Base-by-base conservation (phyloP, 2,113 vertebrate genomes). In the Cardinalis cardinalis region DNA sequence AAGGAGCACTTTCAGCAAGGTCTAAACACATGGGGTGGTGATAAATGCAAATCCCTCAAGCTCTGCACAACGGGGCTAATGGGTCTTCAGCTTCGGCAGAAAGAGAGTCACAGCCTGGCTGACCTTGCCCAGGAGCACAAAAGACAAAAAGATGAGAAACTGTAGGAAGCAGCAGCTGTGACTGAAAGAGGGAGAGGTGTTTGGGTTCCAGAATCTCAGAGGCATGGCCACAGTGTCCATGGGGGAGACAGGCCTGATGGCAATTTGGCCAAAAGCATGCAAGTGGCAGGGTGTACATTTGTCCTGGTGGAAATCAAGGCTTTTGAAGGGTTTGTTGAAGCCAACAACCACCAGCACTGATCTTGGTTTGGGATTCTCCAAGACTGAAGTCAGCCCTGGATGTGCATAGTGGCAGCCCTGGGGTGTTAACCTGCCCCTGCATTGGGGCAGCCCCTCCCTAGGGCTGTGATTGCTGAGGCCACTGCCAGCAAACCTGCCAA, bases 1-100 rank as follows among this genome's bases (percentile, higher is more conserved):
- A 94, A 94, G 83, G 48, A 95, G 32, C 49, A 13, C 43, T 85
- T 92, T 72, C 76, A 64, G 59, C 68, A 53, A 74, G 38, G 55
- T 83, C 79, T 89, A 38, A 83, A 76, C 51, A 66, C 72, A 38
- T 0, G 3, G 38, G 43, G 21, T 31, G 40, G 75, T 85, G 93
- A 89, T 83, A 80, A 92, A 94, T 89, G 88, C 75, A 94, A 85
- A 92, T 93, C 91, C 89, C 51, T 64, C 4, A 8, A 48, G 71
- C 71, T 70, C 88, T 58, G 71, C 65, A 43, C 75, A 32, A n/a
- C 1, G 2, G 59, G 38, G 46, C 70, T 84, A 74, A 76, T 64
- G 74, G 58, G 44, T 36, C 74, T 87, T 82, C 71, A 72, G 55
- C 55, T 82, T 41, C 41, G 14, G 70, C 63, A 69, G 70, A 60